Evolutionary conservation across 2,113 vertebrate genomes (phyloP).

Genomic region (Hassar affinis): DNA sequence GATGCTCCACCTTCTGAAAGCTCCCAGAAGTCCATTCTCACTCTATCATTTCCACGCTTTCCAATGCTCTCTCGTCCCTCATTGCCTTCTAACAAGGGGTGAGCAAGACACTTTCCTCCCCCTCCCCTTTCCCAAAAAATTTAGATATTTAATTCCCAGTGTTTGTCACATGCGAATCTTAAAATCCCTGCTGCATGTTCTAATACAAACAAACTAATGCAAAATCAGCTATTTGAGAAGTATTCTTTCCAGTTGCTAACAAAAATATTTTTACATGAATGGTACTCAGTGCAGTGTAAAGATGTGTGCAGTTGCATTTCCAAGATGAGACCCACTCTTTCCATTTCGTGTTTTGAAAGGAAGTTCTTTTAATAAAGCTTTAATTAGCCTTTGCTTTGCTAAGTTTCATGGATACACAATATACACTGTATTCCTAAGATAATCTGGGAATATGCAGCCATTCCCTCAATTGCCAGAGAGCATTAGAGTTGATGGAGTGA

Average conservation of each 20-base stretch:
- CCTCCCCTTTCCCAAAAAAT: background rate
- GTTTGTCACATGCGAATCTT: background rate
- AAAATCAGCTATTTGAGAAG: background rate
- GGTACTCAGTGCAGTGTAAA: too few species aligned
- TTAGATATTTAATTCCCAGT: background rate
- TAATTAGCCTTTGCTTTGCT: background rate
- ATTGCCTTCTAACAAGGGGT: conserved; percentile 84
- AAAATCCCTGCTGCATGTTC: background rate
- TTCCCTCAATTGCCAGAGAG: background rate
- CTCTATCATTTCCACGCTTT: conserved; percentile 88
- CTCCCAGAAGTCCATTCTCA: conserved; percentile 86
- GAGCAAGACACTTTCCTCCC: conserved; percentile 72
- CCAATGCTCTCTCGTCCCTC: conserved; percentile 87
- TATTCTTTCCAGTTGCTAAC: background rate
- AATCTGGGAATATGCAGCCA: background rate
- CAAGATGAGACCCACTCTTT: background rate
- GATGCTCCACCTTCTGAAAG: conserved; percentile 80
- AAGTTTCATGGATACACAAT: background rate
- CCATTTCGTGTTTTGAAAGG: background rate
- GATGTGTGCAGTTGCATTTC: background rate
- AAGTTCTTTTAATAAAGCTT: background rate
- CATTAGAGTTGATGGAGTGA: background rate
- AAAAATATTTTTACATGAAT: too few species aligned
- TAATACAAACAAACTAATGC: background rate
- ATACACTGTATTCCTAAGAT: background rate